Evolutionary conservation across 2,797 vertebrate genomes (phyloP), one percentile per base, ranked within the genome.

Genomic region (Sciaenops ocellatus): DNA sequence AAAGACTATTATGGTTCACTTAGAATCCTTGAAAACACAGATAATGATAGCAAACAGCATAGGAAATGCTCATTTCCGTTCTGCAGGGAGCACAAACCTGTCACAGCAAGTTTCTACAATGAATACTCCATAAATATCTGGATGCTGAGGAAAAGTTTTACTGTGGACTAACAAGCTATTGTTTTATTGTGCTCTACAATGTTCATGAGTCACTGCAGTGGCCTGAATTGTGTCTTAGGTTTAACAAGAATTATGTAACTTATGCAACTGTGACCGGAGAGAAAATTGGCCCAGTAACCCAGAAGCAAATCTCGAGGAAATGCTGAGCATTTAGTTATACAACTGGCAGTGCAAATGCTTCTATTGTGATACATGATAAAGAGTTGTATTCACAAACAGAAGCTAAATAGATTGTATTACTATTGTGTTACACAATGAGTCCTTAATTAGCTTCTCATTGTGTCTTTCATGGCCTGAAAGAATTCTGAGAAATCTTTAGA

Each of bases 101-200:
- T 86, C 85, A 89, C 60, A 84, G 48, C 55, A 69, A 20, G 50
- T 79, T 89, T 87, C 24, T 63, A 16, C 73, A 84, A 73, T 10
- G 42, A 78, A 13, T 34, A 13, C 60, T 78, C 65, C 50, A 41
- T 52, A 66, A 60, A 83, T 46, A 18, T 74, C 69, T 65, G 20
- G 4, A 64, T 57, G 64, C 62, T 20, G 55, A 60, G 52, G 64
- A 60, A 66, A 69, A 24, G 51, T 67, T 81, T 74, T 1, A 54
- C 62, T 56, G 18, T 20, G 3, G 63, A 79, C 79, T 72, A 87
- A 92, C 78, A 77, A 87, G 83, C 69, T 0, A n/a, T 70, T 85
- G 78, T 83, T 85, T 38, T 78, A 70, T 79, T 79, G 68, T 78
- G 42, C 67, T 44, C 61, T 0, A 26, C 22, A 76, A 72, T 42